Base-by-base conservation (phyloP, 2,888 invertebrate species). In the Gibbula magus region DNA sequence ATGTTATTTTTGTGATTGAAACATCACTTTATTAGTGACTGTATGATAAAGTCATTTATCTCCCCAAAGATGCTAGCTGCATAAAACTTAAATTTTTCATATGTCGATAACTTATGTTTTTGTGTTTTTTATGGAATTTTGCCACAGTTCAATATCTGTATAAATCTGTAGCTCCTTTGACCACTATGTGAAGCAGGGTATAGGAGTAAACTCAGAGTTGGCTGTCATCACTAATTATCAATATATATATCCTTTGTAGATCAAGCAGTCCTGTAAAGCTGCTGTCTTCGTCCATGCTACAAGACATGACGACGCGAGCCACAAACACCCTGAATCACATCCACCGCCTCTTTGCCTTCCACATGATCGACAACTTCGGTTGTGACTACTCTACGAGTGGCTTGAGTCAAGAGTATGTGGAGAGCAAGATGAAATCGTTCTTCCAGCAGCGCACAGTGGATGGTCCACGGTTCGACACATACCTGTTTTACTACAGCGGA, bases 381-480 rank as follows among this genome's bases (percentile, higher is more conserved):
- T 92, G 92, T 85, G 93, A 93, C 82, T 92, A 88, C 82, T 90
- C 89, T 22, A 91, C 91, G 29, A 91, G 90, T 79, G 93, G 92
- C 3, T 81, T 92, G 7, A 84, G 89, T 25, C 78, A 85, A 35
- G 90, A 91, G 16, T 85, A 88, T 56, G 82, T 92, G 1, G 84
- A 89, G 81, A 86, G 87, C 13, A 92, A 91, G 82, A 83, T 91
- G 61, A 88, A 86, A 29, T 84, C 89, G 29, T 92, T 92, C 84
- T 92, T 93, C 82, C 88, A 88, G 66, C 86, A 88, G n/a, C 82
- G 85, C 52, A 92, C 91, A 1, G 75, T 82, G 22, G 92, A 92
- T 81, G 93, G 93, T 3, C 92, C 91, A 5, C 83, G 89, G 20
- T 93, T 87, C 85, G 93, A 93, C 82, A 93, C 92, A 0, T 93